phyloP scores from a whole-genome alignment of 92 coral and sea anemone genomes.

The Paragorgia papillata region DNA sequence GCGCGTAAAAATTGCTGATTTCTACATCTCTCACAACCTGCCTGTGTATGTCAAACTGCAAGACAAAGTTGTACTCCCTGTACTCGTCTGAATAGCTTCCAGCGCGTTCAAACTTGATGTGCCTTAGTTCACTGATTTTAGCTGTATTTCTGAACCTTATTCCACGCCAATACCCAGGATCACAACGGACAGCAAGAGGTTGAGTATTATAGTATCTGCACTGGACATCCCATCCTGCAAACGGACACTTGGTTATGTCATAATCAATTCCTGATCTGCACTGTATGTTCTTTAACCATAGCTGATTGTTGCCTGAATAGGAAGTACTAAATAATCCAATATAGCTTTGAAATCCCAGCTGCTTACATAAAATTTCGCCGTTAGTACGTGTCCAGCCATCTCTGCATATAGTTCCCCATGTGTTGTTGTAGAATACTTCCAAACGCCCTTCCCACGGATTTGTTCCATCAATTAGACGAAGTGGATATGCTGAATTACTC shows the following conservation, averaged over 20 bases:
- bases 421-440: slow-evolving; percentile 32
- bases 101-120: slow-evolving; percentile 26
- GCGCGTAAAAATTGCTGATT: background rate
- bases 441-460: slow-evolving; percentile 26
- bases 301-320: background rate
- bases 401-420: slow-evolving; percentile 26
- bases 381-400: background rate
- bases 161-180: slow-evolving; percentile 42
- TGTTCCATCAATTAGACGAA: slow-evolving; percentile 26
- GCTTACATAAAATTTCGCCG: slow-evolving; percentile 18
- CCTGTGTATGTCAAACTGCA: slow-evolving; percentile 21
- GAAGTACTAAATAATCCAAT: background rate
- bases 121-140: slow-evolving; percentile 5
- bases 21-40: slow-evolving; percentile 20
- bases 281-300: slow-evolving; percentile 18
- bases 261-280: slow-evolving; percentile 6
- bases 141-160: slow-evolving; percentile 25
- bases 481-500: background rate
- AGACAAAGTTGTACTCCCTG: background rate
- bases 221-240: slow-evolving; percentile 19
- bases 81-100: background rate
- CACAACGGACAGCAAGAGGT: slow-evolving; percentile 10
- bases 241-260: slow-evolving; percentile 18
- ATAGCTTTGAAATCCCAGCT: slow-evolving; percentile 26
- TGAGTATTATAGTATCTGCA: background rate